Evolutionary conservation across 2,888 invertebrate genomes (phyloP).

Genomic region (Ypsolopha sequella): DNA sequence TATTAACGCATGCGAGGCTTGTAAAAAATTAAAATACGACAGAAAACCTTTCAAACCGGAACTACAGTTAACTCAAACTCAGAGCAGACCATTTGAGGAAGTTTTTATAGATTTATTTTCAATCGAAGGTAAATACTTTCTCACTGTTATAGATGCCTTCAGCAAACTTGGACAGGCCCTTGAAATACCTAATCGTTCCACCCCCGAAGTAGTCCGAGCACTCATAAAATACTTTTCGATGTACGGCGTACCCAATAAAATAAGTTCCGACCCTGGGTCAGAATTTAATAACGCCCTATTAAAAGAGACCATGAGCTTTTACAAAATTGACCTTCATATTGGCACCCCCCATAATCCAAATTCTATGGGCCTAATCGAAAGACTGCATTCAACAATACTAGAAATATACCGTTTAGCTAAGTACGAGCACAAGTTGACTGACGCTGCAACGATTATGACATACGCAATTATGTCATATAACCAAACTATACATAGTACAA

Average conservation of each 20-base stretch:
- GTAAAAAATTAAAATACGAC: slow-evolving; percentile 3
- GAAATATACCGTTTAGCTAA: neutral
- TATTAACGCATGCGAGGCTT: slow-evolving; percentile 3
- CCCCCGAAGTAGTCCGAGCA: slow-evolving; percentile 11
- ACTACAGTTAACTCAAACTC: slow-evolving; percentile 3
- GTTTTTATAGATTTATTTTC: neutral
- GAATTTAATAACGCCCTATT: slow-evolving; percentile 11
- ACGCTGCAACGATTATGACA: slow-evolving; percentile 3
- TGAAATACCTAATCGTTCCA: slow-evolving; percentile 2
- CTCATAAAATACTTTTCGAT: slow-evolving; percentile 12
- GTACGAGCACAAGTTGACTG: neutral
- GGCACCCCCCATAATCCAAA: slow-evolving; percentile 14
- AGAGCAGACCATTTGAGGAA: slow-evolving; percentile 1
- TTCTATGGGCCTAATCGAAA: slow-evolving; percentile 14
- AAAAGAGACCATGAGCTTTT: slow-evolving; percentile 5
- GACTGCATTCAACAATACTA: slow-evolving; percentile 8
- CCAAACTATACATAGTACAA: slow-evolving; percentile 10
- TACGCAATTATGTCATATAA: slow-evolving; percentile 13
- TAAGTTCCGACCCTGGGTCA: slow-evolving; percentile 8
- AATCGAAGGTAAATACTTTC: slow-evolving; percentile 5
- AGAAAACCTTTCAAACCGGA: neutral
- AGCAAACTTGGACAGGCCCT: slow-evolving; percentile 2
- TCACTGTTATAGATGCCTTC: neutral
- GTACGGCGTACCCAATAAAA: slow-evolving; percentile 12
- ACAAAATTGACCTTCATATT: slow-evolving; percentile 15